These are phyloP conservation scores for Dendroctonus valens DNA, from an alignment of 1,140 invertebrate genomes.

Conservation along the genomic window DNA sequence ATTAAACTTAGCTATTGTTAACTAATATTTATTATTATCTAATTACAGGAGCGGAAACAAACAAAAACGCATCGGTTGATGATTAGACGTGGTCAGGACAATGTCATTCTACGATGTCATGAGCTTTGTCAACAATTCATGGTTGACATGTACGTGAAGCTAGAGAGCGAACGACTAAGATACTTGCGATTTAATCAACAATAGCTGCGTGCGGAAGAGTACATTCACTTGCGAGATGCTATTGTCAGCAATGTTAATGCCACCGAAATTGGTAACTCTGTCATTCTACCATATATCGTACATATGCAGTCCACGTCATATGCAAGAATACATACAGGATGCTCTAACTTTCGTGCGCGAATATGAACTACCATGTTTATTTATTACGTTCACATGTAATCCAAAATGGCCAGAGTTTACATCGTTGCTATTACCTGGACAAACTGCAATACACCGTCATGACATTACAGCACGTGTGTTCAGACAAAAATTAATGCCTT, in stretches of 20 bases:
- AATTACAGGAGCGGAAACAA: slow-evolving; percentile 29
- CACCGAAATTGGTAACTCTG: slow-evolving; percentile 39
- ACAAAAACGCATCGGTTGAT: slow-evolving; percentile 50
- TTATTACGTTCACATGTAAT: slow-evolving; percentile 18
- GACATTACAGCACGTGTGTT: too few relatives aligned
- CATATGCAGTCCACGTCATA: slow-evolving; percentile 50
- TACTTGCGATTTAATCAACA: slow-evolving; percentile 52
- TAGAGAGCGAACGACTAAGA: slow-evolving; percentile 51
- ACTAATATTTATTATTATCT: too few relatives aligned
- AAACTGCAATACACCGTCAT: too few relatives aligned
- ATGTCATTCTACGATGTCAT: slow-evolving; percentile 36
- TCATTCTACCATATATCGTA: slow-evolving; percentile 53
- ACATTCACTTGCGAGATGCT: slow-evolving; percentile 44
- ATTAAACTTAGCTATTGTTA: too few relatives aligned
- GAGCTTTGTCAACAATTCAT: slow-evolving; percentile 50
- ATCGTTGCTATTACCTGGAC: background rate
- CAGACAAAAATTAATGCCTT: too few relatives aligned
- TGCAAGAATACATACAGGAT: slow-evolving; percentile 53
- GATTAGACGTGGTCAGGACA: slow-evolving; percentile 47
- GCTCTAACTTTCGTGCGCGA: slow-evolving; percentile 26
- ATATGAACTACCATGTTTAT: slow-evolving; percentile 6
- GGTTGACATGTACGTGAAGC: slow-evolving; percentile 55
- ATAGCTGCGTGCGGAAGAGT: slow-evolving; percentile 48
- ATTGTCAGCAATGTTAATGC: slow-evolving; percentile 34
- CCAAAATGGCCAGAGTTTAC: background rate